phyloP scores from a whole-genome alignment of 92 coral and sea anemone species.

The Bergia puertoricense region DNA sequence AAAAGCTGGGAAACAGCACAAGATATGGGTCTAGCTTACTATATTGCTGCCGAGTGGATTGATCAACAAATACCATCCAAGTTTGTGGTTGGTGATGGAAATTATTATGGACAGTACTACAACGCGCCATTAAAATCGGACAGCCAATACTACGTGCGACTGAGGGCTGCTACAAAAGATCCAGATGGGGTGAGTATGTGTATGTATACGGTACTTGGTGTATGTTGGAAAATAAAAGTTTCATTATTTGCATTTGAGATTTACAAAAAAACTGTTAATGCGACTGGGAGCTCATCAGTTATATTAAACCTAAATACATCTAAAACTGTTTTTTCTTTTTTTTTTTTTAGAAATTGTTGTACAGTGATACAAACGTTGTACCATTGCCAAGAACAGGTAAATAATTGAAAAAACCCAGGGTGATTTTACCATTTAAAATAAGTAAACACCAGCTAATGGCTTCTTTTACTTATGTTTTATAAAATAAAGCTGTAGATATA shows the following conservation, averaged over 20 bases:
- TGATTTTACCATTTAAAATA: no score
- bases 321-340: background rate
- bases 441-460: no score
- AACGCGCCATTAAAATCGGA: constrained; percentile 75
- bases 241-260: no score
- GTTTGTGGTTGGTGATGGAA: constrained; percentile 85
- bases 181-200: constrained; percentile 60
- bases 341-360: constrained; percentile 55
- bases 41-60: constrained; percentile 77
- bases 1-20: constrained; percentile 39
- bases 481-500: no score
- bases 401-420: background rate
- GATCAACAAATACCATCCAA: constrained; percentile 18
- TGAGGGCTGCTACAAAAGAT: constrained; percentile 74
- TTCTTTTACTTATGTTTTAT: no score
- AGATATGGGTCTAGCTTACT: constrained; percentile 50
- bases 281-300: background rate
- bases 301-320: background rate
- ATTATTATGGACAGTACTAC: constrained; percentile 53
- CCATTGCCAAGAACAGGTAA: constrained; percentile 70
- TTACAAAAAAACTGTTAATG: no score
- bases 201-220: background rate
- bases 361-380: constrained; percentile 51
- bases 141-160: constrained; percentile 66
- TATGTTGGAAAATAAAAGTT: no score